Evolutionary conservation across 2,797 vertebrate species (phyloP), one percentile per base, ranked within the genome.

Genomic region (Limosa lapponica): DNA sequence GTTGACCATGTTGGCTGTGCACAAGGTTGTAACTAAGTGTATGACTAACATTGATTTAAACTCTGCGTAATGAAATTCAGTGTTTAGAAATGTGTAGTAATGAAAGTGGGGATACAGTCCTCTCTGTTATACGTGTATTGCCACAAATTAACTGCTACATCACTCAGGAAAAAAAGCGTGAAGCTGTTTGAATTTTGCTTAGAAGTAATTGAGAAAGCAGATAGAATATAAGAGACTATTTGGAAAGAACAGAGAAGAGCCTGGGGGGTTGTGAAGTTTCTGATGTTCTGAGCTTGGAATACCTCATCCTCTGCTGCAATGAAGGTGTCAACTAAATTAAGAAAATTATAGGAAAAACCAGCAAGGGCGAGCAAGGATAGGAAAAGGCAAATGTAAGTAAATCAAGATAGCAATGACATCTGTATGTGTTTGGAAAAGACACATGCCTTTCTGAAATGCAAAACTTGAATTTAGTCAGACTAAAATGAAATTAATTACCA

Each of bases 221-320:
- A 43, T 13, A 69, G 27, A 73, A 62, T 43, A 59, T 10, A 77
- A 27, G 0, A 52, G 58, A n/a, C 20, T 52, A 36, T 30, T 13
- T 46, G 18, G 13, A 64, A 92, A 59, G 24, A 83, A 32, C 8
- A 59, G 19, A 66, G 18, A 34, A 2, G 13, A 65, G 2, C 15
- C 10, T 3, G 4, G 4, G 25, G 25, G 1, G 3, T 14, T 73
- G 14, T 57, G 18, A 48, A 41, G 5, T 44, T 27, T 36, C n/a
- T 69, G 51, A n/a, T 13, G 4, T 46, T 59, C 52, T 71, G 18
- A 62, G 16, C 11, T 62, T 77, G n/a, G n/a, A 80, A 43, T 61
- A 48, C 19, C 3, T 1, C 34, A 61, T 27, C 7, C 15, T 49
- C 16, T 0, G 0, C 13, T 70, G 7, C 16, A 73, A 51, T 3